Conservation (phyloP, 2,888 invertebrate genomes). For the Limnephilus lunatus region DNA sequence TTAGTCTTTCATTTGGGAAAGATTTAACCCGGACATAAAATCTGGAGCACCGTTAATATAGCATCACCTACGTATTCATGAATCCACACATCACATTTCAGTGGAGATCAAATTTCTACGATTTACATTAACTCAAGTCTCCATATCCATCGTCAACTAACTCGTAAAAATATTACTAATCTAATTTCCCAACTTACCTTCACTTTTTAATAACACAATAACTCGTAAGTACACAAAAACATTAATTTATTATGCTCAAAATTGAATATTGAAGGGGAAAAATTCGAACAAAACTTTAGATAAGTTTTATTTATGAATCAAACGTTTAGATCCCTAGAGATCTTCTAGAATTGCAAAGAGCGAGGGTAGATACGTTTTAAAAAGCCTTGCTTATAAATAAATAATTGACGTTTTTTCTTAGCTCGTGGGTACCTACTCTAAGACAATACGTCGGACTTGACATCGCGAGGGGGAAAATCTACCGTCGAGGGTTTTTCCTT, state of each 20-base stretch:
- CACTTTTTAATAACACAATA: neutral
- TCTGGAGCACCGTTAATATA: no score
- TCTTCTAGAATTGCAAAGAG: neutral
- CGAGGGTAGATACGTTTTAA: slow-evolving; percentile 9
- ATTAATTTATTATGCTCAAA: neutral
- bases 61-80: no score
- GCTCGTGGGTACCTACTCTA: neutral
- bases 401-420: neutral
- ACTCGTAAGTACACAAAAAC: neutral
- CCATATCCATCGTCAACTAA: neutral
- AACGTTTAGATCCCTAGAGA: neutral
- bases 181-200: neutral
- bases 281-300: neutral
- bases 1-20: no score
- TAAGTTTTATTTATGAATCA: slow-evolving; percentile 9
- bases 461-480: slow-evolving; percentile 40
- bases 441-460: slow-evolving; percentile 56
- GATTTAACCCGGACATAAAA: no score
- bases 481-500: slow-evolving; percentile 44
- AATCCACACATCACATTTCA: no score
- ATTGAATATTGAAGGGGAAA: neutral
- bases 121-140: no score
- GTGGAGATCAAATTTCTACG: no score
- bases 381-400: slow-evolving; percentile 23
- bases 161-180: neutral